A percentile compares a stretch with the other conserved stretches of the same genome.
These are phyloP conservation scores for Caenorhabditis wallacei DNA, from an alignment of 2,888 invertebrate species.

Conservation along the genomic window DNA sequence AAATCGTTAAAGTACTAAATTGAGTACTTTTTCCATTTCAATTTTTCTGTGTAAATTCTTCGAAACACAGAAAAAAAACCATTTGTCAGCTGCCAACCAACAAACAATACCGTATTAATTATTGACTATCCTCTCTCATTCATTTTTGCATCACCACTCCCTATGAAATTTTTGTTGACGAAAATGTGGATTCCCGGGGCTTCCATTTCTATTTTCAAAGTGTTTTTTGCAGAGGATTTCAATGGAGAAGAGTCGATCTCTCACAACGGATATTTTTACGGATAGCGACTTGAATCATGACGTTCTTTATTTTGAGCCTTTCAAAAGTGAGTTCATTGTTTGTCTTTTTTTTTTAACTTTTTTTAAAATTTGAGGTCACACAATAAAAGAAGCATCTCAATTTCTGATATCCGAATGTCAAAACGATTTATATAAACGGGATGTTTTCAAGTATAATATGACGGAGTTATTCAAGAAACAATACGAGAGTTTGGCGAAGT, in stretches of 20 bases:
- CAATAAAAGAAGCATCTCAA: constrained; percentile 21
- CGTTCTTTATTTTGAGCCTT: constrained; percentile 33
- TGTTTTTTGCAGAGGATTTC: not conserved
- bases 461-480: constrained; percentile 34
- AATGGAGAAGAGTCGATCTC: constrained; percentile 21
- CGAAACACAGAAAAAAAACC: not conserved
- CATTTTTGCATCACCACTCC: not conserved
- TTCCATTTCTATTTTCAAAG: not conserved
- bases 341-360: not conserved
- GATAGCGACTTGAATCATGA: constrained; percentile 19
- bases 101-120: constrained; percentile 1
- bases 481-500: constrained; percentile 8
- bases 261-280: constrained; percentile 5
- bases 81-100: not conserved
- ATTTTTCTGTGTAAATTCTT: not conserved
- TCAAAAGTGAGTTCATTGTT: constrained; percentile 22
- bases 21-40: not conserved
- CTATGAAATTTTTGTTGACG: not conserved
- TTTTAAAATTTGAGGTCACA: constrained; percentile 13
- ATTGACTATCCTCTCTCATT: not conserved
- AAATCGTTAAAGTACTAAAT: too few species aligned
- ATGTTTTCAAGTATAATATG: constrained; percentile 39
- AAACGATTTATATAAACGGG: constrained; percentile 1
- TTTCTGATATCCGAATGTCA: constrained; percentile 17
- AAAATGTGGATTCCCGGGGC: not conserved